Evolutionary conservation across 2,113 vertebrate genomes (phyloP).

Genomic region (Sialia sialis): DNA sequence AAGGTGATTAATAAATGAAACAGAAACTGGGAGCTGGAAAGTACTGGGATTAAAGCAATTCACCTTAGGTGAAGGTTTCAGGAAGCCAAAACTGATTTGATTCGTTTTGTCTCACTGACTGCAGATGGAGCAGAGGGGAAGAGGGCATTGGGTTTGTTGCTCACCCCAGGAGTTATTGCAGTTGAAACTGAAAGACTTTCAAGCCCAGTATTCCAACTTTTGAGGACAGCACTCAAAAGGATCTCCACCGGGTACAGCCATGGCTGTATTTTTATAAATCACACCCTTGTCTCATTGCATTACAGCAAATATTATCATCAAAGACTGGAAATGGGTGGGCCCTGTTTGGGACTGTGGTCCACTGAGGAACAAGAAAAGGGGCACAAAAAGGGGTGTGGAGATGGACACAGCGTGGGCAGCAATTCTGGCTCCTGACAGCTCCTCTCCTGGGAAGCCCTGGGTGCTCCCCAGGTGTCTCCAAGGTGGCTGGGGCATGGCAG

Average conservation of each 20-base stretch:
- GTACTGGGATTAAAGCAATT: neutral
- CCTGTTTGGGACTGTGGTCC: neutral
- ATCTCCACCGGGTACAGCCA: neutral
- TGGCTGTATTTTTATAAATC: neutral
- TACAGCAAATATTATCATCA: neutral
- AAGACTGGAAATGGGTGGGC: neutral
- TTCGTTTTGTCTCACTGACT: neutral
- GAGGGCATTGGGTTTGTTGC: neutral
- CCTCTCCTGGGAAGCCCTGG: neutral
- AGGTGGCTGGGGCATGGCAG: accelerated
- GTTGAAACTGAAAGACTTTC: neutral
- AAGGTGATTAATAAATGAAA: neutral
- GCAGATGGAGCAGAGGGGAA: neutral
- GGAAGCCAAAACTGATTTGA: neutral
- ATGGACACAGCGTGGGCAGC: accelerated
- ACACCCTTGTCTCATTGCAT: neutral
- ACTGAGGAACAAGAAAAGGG: neutral
- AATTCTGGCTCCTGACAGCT: neutral
- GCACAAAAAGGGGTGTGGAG: neutral
- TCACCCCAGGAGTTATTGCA: neutral
- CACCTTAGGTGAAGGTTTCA: neutral
- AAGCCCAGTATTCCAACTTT: neutral
- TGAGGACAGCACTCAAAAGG: neutral
- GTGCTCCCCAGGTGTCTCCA: neutral
- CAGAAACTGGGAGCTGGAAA: neutral